Base-by-base conservation (phyloP, 2,113 vertebrate species). In the Lophotis ruficrista region DNA sequence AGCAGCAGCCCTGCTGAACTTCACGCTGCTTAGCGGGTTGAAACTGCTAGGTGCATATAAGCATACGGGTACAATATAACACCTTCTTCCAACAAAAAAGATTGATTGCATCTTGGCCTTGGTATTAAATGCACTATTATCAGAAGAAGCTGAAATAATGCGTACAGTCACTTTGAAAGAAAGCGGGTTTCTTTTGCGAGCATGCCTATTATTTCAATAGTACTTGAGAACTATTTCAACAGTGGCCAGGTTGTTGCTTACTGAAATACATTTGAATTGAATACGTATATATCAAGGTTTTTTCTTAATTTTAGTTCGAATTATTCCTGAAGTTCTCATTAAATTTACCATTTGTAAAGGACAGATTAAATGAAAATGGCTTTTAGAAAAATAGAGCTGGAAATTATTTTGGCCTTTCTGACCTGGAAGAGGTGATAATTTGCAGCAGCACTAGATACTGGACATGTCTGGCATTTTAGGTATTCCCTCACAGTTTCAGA, bases 271-370 rank as follows among this genome's bases (percentile, higher is more conserved):
- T 95, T 94, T 93, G 93, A 97, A 97, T 97, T 95, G 88, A 94
- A 95, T 90, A 93, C 3, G 2, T 95, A 95, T 94, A 92, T 90
- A 96, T 93, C 54, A 69, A 89, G 80, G 45, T 50, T 77, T 94
- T 97, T 93, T 77, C 76, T 77, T 95, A 93, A 96, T 95, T 97
- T 96, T 94, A 70, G 85, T 93, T 91, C 83, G 93, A 97, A 96
- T 97, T 95, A 89, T 94, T 93, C 77, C 94, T 94, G 93, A 97
- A 93, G 70, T 97, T 97, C 96, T 96, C 96, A 97, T 97, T 97
- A 97, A 94, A 97, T 96, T 96, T 97, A 97, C 94, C 97, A 96
- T 97, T 97, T 97, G 77, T 93, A 97, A 97, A 97, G 90, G 94
- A 96, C 89, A 97, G 89, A 96, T 95, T 97, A 97, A 96, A 97